Conservation (phyloP, 2,797 vertebrate species). For the Periophthalmus magnuspinnatus region DNA sequence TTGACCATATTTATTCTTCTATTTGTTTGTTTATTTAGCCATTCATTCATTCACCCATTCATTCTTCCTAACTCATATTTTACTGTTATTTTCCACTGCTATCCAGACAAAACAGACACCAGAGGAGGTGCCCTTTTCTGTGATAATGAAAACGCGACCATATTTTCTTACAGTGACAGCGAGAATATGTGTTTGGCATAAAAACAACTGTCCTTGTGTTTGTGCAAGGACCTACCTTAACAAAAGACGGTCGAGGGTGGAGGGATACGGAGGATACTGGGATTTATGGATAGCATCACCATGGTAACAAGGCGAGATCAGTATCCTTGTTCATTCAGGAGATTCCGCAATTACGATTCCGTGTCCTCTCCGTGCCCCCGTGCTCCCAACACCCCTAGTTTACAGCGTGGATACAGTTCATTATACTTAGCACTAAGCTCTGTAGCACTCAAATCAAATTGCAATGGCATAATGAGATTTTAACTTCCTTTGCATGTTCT, state of each 20-base stretch:
- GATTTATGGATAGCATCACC: conserved; percentile 43
- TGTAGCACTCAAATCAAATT: conserved; percentile 45
- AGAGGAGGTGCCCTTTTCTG: background rate
- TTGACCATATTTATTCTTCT: no score
- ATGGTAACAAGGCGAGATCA: conserved; percentile 47
- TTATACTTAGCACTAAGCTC: conserved; percentile 58
- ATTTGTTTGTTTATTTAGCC: no score
- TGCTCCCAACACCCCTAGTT: conserved; percentile 37
- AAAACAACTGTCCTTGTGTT: conserved; percentile 4
- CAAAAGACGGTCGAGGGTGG: background rate
- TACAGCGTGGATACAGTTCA: conserved; percentile 50
- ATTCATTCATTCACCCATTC: background rate
- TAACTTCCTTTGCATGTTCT: conserved; percentile 45
- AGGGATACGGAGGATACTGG: background rate
- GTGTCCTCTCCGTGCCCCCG: conserved; percentile 15
- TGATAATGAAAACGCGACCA: background rate
- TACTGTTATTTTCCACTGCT: background rate
- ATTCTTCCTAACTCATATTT: background rate
- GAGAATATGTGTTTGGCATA: conserved; percentile 6
- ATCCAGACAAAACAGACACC: background rate
- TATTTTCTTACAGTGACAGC: conserved; percentile 20
- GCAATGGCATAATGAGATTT: conserved; percentile 62
- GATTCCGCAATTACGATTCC: conserved; percentile 41
- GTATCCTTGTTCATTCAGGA: conserved; percentile 31
- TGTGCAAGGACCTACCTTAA: background rate